A percentile compares a stretch with the other conserved stretches of the same genome.
Conservation (phyloP, 2,888 invertebrate species). For the Pyrocoelia pectoralis region DNA sequence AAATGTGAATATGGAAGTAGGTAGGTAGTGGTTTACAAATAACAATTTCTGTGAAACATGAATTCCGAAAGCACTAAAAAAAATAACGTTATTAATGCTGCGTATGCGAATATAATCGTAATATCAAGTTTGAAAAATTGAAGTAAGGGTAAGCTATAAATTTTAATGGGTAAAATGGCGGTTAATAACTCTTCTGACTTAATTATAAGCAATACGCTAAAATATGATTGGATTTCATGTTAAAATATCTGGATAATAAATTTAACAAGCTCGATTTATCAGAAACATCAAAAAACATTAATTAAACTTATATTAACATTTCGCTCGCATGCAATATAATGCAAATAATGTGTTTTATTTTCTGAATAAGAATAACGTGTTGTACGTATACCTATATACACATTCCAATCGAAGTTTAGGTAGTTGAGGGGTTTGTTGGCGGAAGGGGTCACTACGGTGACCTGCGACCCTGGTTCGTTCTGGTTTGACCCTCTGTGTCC, state of each 20-base stretch:
- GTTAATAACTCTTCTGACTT: not conserved
- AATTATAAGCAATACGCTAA: not conserved
- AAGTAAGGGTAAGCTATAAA: too few species aligned
- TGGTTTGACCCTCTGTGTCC: conserved; percentile 24
- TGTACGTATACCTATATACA: conserved; percentile 6
- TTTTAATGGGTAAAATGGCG: not conserved
- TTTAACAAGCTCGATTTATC: not conserved
- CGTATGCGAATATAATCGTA: too few species aligned
- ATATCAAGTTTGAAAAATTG: too few species aligned
- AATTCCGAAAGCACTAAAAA: too few species aligned
- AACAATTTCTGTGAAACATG: too few species aligned
- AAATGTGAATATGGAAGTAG: too few species aligned
- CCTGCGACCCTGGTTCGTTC: conserved; percentile 27
- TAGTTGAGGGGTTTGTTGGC: conserved; percentile 27
- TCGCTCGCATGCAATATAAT: conserved; percentile 2
- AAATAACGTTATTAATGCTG: too few species aligned
- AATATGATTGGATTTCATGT: not conserved
- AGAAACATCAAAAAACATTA: conserved; percentile 10
- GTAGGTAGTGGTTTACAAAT: too few species aligned
- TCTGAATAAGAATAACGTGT: conserved; percentile 25
- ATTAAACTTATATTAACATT: conserved; percentile 8
- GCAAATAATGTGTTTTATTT: conserved; percentile 6
- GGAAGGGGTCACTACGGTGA: conserved; percentile 25
- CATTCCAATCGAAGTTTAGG: conserved; percentile 32
- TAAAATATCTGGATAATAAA: not conserved